Conservation (phyloP, 2,888 invertebrate species). For the Ctenicera cuprea region DNA sequence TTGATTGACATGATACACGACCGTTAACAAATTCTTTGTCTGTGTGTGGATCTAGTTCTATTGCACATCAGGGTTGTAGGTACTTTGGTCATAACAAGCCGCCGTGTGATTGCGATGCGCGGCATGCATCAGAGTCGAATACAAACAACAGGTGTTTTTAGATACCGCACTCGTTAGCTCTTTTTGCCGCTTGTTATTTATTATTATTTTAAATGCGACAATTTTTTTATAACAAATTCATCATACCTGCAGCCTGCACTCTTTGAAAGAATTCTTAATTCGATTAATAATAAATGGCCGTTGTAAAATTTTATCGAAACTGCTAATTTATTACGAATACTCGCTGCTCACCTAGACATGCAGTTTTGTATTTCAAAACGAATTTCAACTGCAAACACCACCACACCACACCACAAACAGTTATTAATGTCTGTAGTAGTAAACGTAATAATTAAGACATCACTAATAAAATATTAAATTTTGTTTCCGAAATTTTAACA, state of each 20-base stretch:
- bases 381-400: too few species aligned
- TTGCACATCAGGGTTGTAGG: slow-evolving; percentile 61
- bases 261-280: slow-evolving; percentile 11
- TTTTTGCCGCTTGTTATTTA: slow-evolving; percentile 62
- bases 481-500: too few species aligned
- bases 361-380: too few species aligned
- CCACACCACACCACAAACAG: too few species aligned
- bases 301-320: neutral
- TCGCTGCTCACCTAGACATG: too few species aligned
- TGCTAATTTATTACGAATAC: slow-evolving; percentile 3
- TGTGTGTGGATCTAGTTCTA: slow-evolving; percentile 60
- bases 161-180: slow-evolving; percentile 62
- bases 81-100: slow-evolving; percentile 63
- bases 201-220: slow-evolving; percentile 64
- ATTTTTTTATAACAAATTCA: slow-evolving; percentile 55
- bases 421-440: too few species aligned
- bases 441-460: too few species aligned
- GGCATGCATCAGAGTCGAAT: slow-evolving; percentile 62
- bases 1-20: slow-evolving; percentile 63
- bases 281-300: neutral
- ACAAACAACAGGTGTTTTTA: slow-evolving; percentile 65
- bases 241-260: slow-evolving; percentile 22
- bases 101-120: slow-evolving; percentile 64
- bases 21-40: slow-evolving; percentile 61
- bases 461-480: too few species aligned